Conservation (phyloP, 2,888 invertebrate species). For the Meiosimyza platycephala region DNA sequence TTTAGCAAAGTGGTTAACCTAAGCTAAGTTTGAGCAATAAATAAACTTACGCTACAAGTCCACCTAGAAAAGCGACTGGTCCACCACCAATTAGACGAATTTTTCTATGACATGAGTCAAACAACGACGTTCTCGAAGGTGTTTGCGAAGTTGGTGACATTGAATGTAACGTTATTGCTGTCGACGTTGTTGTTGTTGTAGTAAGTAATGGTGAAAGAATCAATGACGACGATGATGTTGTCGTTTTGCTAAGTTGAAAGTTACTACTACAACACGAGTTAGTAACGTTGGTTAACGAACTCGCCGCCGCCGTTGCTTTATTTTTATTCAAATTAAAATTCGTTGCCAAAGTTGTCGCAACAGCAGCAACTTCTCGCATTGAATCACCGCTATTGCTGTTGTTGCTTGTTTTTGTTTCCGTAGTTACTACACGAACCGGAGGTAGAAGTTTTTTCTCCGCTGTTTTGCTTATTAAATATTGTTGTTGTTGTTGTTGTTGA, state of each 20-base stretch:
- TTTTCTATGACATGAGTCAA: slow-evolving; percentile 80
- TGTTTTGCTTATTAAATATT: slow-evolving; percentile 28
- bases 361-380: slow-evolving; percentile 27
- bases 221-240: slow-evolving; percentile 39
- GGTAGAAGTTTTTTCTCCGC: slow-evolving; percentile 8
- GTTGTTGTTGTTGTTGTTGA: slow-evolving; percentile 46
- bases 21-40: not conserved
- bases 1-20: too few species aligned
- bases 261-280: slow-evolving; percentile 38
- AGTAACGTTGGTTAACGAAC: slow-evolving; percentile 45
- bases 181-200: slow-evolving; percentile 27
- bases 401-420: slow-evolving; percentile 30
- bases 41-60: slow-evolving; percentile 77
- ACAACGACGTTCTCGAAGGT: slow-evolving; percentile 73
- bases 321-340: slow-evolving; percentile 2
- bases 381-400: slow-evolving; percentile 17
- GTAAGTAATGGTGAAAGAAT: slow-evolving; percentile 35
- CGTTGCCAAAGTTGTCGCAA: slow-evolving; percentile 17
- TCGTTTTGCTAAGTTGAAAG: slow-evolving; percentile 42
- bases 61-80: slow-evolving; percentile 75
- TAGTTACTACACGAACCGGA: not conserved
- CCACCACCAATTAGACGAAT: slow-evolving; percentile 77
- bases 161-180: slow-evolving; percentile 27
- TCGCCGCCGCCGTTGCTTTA: slow-evolving; percentile 27
- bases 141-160: slow-evolving; percentile 64